Conservation (phyloP, 2,797 vertebrate species). For the Pseudochromis fuscus region DNA sequence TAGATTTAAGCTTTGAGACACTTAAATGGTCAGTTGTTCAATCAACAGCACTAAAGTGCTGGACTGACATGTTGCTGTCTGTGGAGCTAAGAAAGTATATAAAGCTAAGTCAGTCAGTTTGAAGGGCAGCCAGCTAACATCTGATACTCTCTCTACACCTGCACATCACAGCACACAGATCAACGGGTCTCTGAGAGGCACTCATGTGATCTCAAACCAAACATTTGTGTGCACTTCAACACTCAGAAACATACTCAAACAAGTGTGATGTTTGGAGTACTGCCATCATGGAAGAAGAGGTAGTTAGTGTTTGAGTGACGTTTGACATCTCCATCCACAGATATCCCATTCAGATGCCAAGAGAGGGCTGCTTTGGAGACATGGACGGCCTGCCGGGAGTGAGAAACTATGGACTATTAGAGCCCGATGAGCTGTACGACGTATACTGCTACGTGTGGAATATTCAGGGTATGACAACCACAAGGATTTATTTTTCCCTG, state of each 20-base stretch:
- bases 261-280: slow-evolving; percentile 7
- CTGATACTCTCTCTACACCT: slow-evolving; percentile 9
- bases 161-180: slow-evolving; percentile 11
- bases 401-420: slow-evolving; percentile 91
- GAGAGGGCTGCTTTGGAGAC: slow-evolving; percentile 94
- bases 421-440: slow-evolving; percentile 90
- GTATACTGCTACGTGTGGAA: slow-evolving; percentile 95
- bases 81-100: not conserved
- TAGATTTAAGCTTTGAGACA: not conserved
- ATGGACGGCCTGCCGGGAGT: slow-evolving; percentile 93
- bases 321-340: slow-evolving; percentile 73
- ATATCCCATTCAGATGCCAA: slow-evolving; percentile 93
- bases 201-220: slow-evolving; percentile 25
- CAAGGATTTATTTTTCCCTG: too few species aligned
- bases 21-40: too few species aligned
- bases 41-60: not conserved
- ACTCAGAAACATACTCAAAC: slow-evolving; percentile 17
- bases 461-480: slow-evolving; percentile 85
- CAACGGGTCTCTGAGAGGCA: slow-evolving; percentile 11
- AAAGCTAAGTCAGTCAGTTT: not conserved
- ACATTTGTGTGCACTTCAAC: slow-evolving; percentile 20
- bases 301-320: slow-evolving; percentile 23
- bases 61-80: not conserved
- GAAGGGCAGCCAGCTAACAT: slow-evolving; percentile 12
- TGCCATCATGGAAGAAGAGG: slow-evolving; percentile 23